Evolutionary conservation across 2,113 vertebrate species (phyloP).

Genomic region (Chlamydotis undulata): DNA sequence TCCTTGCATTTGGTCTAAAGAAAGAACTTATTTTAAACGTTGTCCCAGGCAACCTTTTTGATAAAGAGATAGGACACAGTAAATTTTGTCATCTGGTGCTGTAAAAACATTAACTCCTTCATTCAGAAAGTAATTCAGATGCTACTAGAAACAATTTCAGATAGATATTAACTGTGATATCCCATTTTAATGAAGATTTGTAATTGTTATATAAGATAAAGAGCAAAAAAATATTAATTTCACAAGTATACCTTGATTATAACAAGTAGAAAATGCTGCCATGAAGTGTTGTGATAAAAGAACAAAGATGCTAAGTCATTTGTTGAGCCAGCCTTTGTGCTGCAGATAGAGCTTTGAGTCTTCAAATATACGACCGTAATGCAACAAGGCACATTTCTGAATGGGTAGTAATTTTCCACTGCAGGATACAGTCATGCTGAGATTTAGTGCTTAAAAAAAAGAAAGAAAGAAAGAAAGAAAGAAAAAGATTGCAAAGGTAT

Average conservation of each 20-base stretch:
- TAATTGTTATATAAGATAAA: neutral
- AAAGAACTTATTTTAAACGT: neutral
- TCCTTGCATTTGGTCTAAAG: slow-evolving; percentile 34
- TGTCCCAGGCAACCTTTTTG: slow-evolving; percentile 6
- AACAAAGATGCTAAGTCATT: slow-evolving; percentile 46
- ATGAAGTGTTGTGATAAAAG: neutral
- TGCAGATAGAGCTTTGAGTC: slow-evolving; percentile 51
- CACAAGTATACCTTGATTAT: neutral
- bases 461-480: neutral
- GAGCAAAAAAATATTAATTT: neutral
- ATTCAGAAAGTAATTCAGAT: neutral
- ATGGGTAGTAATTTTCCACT: slow-evolving; percentile 46
- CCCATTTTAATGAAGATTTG: neutral
- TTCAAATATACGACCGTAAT: slow-evolving; percentile 25
- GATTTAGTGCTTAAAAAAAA: slow-evolving; percentile 23
- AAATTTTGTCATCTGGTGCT: neutral
- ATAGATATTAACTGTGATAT: neutral
- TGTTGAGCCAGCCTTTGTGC: slow-evolving; percentile 52
- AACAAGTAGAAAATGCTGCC: neutral
- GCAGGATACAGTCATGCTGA: slow-evolving; percentile 49
- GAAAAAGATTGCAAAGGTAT: slow-evolving; percentile 50
- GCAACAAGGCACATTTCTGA: slow-evolving; percentile 51
- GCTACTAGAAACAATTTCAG: neutral
- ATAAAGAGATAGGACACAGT: neutral
- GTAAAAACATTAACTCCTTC: neutral